phyloP scores from a whole-genome alignment of 2,888 invertebrate species.

The Pocota personata region DNA sequence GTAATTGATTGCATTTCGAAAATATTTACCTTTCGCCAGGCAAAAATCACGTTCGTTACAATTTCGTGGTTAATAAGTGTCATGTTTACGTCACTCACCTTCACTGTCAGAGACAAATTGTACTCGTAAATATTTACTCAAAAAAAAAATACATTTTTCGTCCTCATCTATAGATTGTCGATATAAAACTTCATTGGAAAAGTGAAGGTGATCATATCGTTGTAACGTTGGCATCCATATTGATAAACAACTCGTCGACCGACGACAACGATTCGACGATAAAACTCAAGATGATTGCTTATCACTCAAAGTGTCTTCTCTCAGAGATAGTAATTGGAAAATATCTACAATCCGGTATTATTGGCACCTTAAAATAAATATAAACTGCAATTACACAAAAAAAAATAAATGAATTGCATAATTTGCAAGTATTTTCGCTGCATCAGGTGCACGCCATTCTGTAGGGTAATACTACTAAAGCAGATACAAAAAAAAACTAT shows the following conservation, averaged over 20 bases:
- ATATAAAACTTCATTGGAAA: neutral
- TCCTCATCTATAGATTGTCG: neutral
- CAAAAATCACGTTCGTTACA: slow-evolving; percentile 45
- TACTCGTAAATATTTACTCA: neutral
- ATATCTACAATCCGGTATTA: slow-evolving; percentile 3
- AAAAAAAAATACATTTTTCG: neutral
- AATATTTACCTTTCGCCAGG: slow-evolving; percentile 25
- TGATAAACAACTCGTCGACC: slow-evolving; percentile 11
- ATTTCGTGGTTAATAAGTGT: slow-evolving; percentile 41
- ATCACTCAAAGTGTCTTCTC: slow-evolving; percentile 39
- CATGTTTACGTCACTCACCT: slow-evolving; percentile 8
- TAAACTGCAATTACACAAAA: neutral
- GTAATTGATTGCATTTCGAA: slow-evolving; percentile 36
- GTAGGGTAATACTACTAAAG: neutral
- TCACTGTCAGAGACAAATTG: slow-evolving; percentile 7
- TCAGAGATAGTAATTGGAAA: slow-evolving; percentile 29
- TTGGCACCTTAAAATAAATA: slow-evolving; percentile 4
- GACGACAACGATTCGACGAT: slow-evolving; percentile 11
- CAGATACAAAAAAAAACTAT: neutral
- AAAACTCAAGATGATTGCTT: slow-evolving; percentile 46
- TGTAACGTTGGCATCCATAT: neutral
- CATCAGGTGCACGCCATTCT: neutral
- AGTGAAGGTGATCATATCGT: slow-evolving; percentile 13
- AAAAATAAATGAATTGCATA: slow-evolving; percentile 6
- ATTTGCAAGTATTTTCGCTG: slow-evolving; percentile 10